Evolutionary conservation across 1,140 invertebrate genomes (phyloP).

Genomic region (Drosophila murphyi): DNA sequence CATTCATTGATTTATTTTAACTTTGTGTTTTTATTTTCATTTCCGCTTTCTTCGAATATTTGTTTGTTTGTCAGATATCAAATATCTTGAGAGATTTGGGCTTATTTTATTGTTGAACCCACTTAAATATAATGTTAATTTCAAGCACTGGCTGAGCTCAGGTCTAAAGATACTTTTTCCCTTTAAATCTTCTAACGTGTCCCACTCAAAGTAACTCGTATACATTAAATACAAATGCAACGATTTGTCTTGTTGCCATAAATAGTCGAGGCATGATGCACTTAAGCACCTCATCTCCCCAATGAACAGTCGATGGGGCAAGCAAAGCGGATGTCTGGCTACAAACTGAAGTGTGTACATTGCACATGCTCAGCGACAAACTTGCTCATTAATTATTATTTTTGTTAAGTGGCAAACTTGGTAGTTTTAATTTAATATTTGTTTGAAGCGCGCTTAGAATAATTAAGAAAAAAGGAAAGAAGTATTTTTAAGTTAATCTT

Average conservation of each 20-base stretch:
- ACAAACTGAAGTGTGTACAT: not conserved
- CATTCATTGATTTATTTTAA: constrained; percentile 66
- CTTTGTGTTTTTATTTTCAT: constrained; percentile 11
- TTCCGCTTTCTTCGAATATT: constrained; percentile 5
- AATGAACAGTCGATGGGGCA: constrained; percentile 11
- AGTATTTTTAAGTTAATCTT: too few species aligned
- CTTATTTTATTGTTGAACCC: not conserved
- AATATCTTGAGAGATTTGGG: not conserved
- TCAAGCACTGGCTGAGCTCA: constrained; percentile 4
- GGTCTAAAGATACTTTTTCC: constrained; percentile 5
- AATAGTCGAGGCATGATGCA: not conserved
- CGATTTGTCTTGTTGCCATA: not conserved
- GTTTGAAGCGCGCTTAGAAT: too few species aligned
- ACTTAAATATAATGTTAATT: not conserved
- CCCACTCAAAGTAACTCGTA: not conserved
- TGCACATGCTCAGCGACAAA: constrained; percentile 8
- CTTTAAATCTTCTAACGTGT: too few species aligned
- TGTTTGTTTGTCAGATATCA: not conserved
- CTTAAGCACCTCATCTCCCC: constrained; percentile 9
- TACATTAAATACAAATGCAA: not conserved
- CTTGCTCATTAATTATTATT: not conserved
- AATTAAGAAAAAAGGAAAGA: too few species aligned
- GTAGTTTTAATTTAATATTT: too few species aligned
- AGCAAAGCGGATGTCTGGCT: constrained; percentile 21
- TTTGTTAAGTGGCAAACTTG: not conserved